Evolutionary conservation across 1,140 invertebrate genomes (phyloP).

Genomic region (Pachypsylla venusta): DNA sequence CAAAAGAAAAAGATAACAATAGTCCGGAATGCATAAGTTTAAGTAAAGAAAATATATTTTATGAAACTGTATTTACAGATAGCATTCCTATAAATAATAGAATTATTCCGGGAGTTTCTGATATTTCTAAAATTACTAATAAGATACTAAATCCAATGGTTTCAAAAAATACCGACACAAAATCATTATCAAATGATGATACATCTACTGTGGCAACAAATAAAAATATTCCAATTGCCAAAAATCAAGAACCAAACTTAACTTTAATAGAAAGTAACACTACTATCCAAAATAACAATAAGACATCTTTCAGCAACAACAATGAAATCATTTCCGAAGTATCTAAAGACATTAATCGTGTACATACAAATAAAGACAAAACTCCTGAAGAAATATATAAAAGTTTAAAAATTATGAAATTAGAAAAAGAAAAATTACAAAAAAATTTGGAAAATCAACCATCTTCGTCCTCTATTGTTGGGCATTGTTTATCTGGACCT

Average conservation of each 20-base stretch:
- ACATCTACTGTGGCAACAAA: too few relatives aligned
- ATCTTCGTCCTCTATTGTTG: background rate
- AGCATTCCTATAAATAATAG: too few relatives aligned
- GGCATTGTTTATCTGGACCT: background rate
- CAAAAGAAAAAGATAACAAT: background rate
- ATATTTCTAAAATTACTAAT: too few relatives aligned
- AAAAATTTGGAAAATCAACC: too few relatives aligned
- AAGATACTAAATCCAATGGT: constrained; percentile 3
- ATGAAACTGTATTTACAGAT: constrained; percentile 4
- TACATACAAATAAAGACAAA: constrained; percentile 4
- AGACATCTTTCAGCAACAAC: too few relatives aligned
- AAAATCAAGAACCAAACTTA: too few relatives aligned
- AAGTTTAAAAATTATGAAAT: constrained; percentile 2
- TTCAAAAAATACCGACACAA: background rate
- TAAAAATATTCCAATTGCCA: too few relatives aligned
- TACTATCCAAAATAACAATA: too few relatives aligned
- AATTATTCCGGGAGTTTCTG: too few relatives aligned
- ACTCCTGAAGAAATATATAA: background rate
- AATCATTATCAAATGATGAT: background rate
- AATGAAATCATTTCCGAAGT: too few relatives aligned
- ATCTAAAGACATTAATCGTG: background rate
- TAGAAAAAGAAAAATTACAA: background rate
- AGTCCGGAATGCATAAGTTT: constrained; percentile 5
- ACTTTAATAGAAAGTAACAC: too few relatives aligned
- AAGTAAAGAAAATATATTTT: background rate